Evolutionary conservation across 2,888 invertebrate genomes (phyloP).

Genomic region (Protophormia terraenovae): DNA sequence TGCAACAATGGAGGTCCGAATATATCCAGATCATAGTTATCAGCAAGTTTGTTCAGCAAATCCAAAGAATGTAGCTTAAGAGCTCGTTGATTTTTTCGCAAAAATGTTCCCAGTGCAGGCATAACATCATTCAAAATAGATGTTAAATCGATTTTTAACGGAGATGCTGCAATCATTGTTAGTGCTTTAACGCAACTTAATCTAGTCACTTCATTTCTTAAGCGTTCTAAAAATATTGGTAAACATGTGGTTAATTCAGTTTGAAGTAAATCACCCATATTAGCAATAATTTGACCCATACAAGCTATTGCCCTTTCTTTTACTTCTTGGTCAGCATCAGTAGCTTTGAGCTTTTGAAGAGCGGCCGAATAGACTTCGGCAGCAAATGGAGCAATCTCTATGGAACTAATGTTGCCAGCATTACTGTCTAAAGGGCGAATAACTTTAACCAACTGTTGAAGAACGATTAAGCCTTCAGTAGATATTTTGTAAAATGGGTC

Average conservation of each 20-base stretch:
- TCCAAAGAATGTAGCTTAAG: constrained; percentile 95
- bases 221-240: constrained; percentile 96
- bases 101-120: constrained; percentile 95
- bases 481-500: constrained; percentile 99
- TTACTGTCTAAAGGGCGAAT: constrained; percentile 86
- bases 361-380: constrained; percentile 92
- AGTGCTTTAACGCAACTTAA: constrained; percentile 97
- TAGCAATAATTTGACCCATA: constrained; percentile 96
- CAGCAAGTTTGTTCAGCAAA: constrained; percentile 93
- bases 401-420: constrained; percentile 78
- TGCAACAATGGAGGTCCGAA: constrained; percentile 87
- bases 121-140: constrained; percentile 93
- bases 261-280: constrained; percentile 92
- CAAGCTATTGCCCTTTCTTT: constrained; percentile 99
- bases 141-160: constrained; percentile 90
- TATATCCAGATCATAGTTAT: constrained; percentile 87
- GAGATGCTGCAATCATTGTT: constrained; percentile 95
- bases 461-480: constrained; percentile 95
- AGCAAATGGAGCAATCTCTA: constrained; percentile 91
- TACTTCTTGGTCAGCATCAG: constrained; percentile 99
- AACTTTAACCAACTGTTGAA: constrained; percentile 96
- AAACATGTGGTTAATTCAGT: constrained; percentile 91
- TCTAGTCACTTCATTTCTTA: constrained; percentile 98
- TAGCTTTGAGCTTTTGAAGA: constrained; percentile 91
- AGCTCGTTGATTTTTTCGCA: constrained; percentile 97